phyloP scores from a whole-genome alignment of 1,140 invertebrate genomes.

The Nasonia vitripennis region DNA sequence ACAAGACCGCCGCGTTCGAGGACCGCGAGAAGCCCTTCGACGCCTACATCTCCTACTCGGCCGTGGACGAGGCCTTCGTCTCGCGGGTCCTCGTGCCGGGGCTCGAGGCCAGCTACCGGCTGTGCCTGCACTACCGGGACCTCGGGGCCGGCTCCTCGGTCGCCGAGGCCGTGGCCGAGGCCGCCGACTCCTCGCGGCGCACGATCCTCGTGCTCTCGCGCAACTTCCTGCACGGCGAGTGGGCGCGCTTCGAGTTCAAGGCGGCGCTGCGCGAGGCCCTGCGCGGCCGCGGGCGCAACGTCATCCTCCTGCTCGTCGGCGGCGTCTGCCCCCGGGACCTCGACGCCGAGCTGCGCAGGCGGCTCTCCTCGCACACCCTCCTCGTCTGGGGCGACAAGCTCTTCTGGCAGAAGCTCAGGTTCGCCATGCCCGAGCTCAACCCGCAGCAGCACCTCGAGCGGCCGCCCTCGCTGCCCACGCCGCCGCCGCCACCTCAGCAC shows the following conservation, averaged over 20 bases:
- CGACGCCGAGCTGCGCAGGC: conserved; percentile 91
- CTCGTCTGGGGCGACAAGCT: conserved; percentile 94
- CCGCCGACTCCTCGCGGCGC: conserved; percentile 90
- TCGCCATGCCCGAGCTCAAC: conserved; percentile 88
- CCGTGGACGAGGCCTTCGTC: conserved; percentile 92
- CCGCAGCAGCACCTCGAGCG: conserved; percentile 76
- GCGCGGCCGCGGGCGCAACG: conserved; percentile 85
- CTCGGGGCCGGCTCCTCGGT: conserved; percentile 86
- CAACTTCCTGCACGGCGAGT: conserved; percentile 95
- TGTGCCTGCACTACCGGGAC: conserved; percentile 91
- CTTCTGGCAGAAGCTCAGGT: conserved; percentile 96
- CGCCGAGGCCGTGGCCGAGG: conserved; percentile 92
- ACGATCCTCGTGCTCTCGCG: conserved; percentile 94
- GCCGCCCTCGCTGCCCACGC: conserved; percentile 75
- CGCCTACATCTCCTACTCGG: conserved; percentile 93
- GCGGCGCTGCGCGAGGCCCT: conserved; percentile 93
- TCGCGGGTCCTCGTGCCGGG: conserved; percentile 89
- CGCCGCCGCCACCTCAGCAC: conserved; percentile 61
- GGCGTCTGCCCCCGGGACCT: conserved; percentile 89
- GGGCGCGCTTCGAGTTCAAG: conserved; percentile 95
- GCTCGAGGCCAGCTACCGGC: conserved; percentile 85
- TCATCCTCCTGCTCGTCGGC: conserved; percentile 91
- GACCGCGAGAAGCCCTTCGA: conserved; percentile 91
- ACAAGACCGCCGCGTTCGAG: conserved; percentile 83
- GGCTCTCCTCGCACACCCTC: conserved; percentile 92